Percentiles rank a stretch among this genome's conserved stretches.
phyloP scores from a whole-genome alignment of 2,888 invertebrate genomes.

The Melinaea marsaeus region DNA sequence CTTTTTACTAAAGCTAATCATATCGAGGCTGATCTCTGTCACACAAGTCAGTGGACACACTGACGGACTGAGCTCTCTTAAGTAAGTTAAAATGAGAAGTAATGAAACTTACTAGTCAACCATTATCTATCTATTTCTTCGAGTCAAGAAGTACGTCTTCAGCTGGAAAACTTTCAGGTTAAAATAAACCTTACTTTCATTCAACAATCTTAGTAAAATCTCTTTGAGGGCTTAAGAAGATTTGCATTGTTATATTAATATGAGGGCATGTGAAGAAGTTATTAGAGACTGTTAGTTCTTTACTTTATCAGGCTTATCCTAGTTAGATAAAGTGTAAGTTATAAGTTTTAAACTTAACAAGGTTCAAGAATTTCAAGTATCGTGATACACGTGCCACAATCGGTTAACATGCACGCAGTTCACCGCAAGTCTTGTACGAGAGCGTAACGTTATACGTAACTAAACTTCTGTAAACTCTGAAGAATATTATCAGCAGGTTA shows the following conservation, averaged over 20 bases:
- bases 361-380: background rate
- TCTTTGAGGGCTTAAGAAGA: background rate
- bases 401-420: background rate
- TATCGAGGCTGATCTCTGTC: background rate
- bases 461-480: background rate
- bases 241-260: background rate
- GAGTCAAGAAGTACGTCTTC: slow-evolving; percentile 59
- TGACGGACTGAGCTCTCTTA: background rate
- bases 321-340: background rate
- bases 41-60: background rate
- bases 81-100: slow-evolving; percentile 48
- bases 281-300: background rate
- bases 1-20: background rate
- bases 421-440: background rate
- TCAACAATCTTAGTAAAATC: slow-evolving; percentile 45
- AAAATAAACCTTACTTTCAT: slow-evolving; percentile 44
- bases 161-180: slow-evolving; percentile 57
- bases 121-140: slow-evolving; percentile 60
- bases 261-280: background rate
- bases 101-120: slow-evolving; percentile 71
- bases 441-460: background rate
- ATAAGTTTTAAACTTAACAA: background rate
- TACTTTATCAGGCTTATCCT: background rate
- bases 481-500: too few relatives aligned
- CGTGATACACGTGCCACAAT: background rate